Evolutionary conservation across 1,140 invertebrate genomes (phyloP).

Genomic region (Bombus huntii): DNA sequence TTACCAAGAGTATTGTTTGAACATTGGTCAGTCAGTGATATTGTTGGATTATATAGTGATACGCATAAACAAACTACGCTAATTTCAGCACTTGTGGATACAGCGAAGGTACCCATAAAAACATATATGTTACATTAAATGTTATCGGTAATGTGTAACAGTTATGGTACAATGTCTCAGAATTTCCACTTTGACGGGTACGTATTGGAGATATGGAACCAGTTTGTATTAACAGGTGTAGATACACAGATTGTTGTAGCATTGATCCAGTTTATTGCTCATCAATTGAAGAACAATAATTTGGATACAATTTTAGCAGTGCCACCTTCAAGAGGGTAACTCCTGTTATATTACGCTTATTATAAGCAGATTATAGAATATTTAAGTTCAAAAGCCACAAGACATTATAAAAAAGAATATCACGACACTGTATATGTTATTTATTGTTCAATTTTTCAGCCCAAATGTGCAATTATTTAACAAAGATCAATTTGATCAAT

Average conservation of each 20-base stretch:
- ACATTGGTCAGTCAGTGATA: conserved; percentile 89
- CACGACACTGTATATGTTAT: background rate
- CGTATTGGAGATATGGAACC: conserved; percentile 94
- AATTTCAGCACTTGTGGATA: conserved; percentile 84
- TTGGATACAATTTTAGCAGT: conserved; percentile 91
- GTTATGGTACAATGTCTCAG: conserved; percentile 72
- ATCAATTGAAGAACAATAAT: conserved; percentile 82
- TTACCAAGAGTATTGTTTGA: conserved; percentile 94
- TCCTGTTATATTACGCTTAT: background rate
- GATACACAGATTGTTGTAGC: conserved; percentile 85
- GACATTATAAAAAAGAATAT: background rate
- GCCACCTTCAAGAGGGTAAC: conserved; percentile 89
- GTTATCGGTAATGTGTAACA: background rate
- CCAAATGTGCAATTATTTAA: conserved; percentile 87
- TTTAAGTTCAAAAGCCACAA: background rate
- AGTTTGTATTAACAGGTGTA: conserved; percentile 87
- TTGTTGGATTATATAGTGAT: conserved; percentile 85
- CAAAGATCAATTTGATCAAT: conserved; percentile 89
- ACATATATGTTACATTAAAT: background rate
- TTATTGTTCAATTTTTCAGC: conserved; percentile 64
- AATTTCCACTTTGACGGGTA: conserved; percentile 91
- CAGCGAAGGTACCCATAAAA: conserved; percentile 82
- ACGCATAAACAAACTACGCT: conserved; percentile 84
- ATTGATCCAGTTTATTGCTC: conserved; percentile 85
- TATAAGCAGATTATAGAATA: background rate